Evolutionary conservation across 2,888 invertebrate species (phyloP).

Genomic region (Drosophila limbata): DNA sequence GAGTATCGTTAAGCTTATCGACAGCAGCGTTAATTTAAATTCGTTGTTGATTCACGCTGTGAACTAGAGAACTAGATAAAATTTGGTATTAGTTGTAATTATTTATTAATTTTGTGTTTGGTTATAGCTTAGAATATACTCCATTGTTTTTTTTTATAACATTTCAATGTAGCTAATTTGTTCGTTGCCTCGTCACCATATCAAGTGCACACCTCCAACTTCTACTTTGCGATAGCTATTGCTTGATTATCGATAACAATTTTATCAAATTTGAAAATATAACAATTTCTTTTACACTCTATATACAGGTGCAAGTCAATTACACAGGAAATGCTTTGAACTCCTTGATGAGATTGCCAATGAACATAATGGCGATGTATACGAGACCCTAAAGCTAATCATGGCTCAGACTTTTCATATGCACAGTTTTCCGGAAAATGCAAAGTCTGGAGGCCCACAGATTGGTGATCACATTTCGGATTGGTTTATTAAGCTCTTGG

Average conservation of each 20-base stretch:
- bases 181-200: not conserved
- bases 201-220: not conserved
- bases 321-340: slow-evolving; percentile 83
- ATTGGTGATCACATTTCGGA: slow-evolving; percentile 84
- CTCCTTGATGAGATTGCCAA: slow-evolving; percentile 83
- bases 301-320: slow-evolving; percentile 76
- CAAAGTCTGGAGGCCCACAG: slow-evolving; percentile 55
- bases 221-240: not conserved
- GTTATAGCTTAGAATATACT: not conserved
- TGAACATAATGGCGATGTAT: slow-evolving; percentile 84
- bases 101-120: no score
- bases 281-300: not conserved
- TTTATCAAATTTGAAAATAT: slow-evolving; percentile 3
- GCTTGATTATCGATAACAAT: slow-evolving; percentile 14
- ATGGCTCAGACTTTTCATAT: slow-evolving; percentile 82
- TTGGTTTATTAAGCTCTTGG: slow-evolving; percentile 83
- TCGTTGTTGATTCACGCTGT: not conserved
- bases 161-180: not conserved
- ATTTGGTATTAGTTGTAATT: no score
- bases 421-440: slow-evolving; percentile 76
- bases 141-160: not conserved
- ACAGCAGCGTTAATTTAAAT: not conserved
- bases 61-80: no score
- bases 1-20: not conserved
- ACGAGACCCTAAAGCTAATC: slow-evolving; percentile 81